Conservation (phyloP, 1,140 invertebrate genomes). For the Euwallacea fornicatus region DNA sequence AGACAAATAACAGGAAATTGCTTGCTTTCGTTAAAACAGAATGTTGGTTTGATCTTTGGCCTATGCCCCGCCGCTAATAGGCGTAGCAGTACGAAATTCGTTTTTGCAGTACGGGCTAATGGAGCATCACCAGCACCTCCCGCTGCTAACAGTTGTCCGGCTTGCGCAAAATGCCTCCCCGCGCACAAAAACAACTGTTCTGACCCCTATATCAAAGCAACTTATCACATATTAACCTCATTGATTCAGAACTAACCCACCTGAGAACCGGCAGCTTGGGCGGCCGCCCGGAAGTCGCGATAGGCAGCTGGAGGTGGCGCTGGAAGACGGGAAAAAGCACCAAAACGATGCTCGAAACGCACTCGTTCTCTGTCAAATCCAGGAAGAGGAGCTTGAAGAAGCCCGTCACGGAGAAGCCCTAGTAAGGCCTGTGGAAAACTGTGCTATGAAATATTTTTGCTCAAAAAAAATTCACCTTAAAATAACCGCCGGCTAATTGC, state of each 20-base stretch:
- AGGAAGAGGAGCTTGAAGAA: constrained; percentile 74
- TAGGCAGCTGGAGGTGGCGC: constrained; percentile 79
- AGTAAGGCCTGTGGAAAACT: constrained; percentile 64
- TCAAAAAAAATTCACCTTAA: constrained; percentile 67
- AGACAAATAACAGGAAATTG: constrained; percentile 35
- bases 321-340: constrained; percentile 81
- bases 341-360: constrained; percentile 91
- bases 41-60: constrained; percentile 27
- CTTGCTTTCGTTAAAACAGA: constrained; percentile 31
- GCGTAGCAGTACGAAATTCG: constrained; percentile 31
- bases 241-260: constrained; percentile 1
- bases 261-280: constrained; percentile 27
- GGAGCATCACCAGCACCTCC: constrained; percentile 22
- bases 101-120: constrained; percentile 24
- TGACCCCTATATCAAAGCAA: constrained; percentile 18
- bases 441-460: constrained; percentile 6
- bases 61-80: constrained; percentile 27
- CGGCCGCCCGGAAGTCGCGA: constrained; percentile 27
- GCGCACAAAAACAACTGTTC: constrained; percentile 30
- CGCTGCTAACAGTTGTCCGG: constrained; percentile 29
- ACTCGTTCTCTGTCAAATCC: constrained; percentile 93
- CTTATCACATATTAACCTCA: not conserved
- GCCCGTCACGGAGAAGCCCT: constrained; percentile 70
- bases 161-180: constrained; percentile 30
- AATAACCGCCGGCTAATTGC: constrained; percentile 93